Base-by-base conservation (phyloP, 2,797 vertebrate genomes). In the Gadopsis bispinosus region DNA sequence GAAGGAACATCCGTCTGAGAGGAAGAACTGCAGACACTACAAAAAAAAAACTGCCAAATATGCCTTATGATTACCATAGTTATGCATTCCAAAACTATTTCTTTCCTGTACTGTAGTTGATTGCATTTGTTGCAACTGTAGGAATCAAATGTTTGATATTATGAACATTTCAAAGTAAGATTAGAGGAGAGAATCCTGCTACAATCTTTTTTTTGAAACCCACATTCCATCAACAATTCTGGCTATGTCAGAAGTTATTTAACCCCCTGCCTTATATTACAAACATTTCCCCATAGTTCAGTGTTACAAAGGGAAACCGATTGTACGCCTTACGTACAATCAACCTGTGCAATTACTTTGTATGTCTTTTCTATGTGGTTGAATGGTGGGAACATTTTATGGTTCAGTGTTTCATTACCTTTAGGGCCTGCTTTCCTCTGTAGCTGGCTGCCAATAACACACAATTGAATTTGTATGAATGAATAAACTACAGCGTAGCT, bases 1-100 rank as follows among this genome's bases (percentile, higher is more conserved):
- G 96, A 97, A 93, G 97, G 97, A 81, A 99, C 97, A 1, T 99
- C 98, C 1, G 97, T 99, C 92, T 99, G 94, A 98, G 3, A 16
- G 74, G 76, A 85, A 80, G 87, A 53, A 66, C 67, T 7, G 66
- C 88, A 79, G 92, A 95, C 93, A 91, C 90, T 80, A 87, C 94
- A 95, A 88, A 91, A 26, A 26, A 26, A 26, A 66, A 89, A 91
- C 94, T 95, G 95, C 96, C 97, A 96, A 97, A 97, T 96, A 97
- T 97, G 97, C 97, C 97, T 98, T 98, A 97, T 93, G 94, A 94
- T 92, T 93, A 94, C 89, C 88, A 89, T 93, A 95, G 92, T 94
- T 93, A 94, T 94, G 92, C 96, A 97, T 97, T 98, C 96, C 96
- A 96, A 95, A 96, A 91, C 63, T 19, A 69, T 91, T 94, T 94